Conservation (phyloP, 2,797 vertebrate genomes). For the Esox lucius region DNA sequence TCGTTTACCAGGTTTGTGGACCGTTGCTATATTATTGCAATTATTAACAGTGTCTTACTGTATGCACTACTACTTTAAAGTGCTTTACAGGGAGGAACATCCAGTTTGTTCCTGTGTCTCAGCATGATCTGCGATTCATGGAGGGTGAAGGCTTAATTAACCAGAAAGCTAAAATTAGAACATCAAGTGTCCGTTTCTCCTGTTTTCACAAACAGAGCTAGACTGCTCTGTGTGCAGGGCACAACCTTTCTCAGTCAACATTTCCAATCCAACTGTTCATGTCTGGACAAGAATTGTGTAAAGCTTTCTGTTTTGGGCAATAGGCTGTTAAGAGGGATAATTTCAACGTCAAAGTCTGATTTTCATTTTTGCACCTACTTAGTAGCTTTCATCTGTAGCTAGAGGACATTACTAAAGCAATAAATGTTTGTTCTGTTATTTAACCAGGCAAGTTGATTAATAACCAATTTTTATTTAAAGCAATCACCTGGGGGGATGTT, state of each 20-base stretch:
- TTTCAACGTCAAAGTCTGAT: background rate
- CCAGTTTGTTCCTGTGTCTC: background rate
- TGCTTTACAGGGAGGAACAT: background rate
- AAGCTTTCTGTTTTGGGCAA: background rate
- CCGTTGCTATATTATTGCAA: too few relatives aligned
- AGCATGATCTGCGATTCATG: background rate
- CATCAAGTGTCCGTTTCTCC: conserved; percentile 9
- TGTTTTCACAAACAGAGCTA: conserved; percentile 5
- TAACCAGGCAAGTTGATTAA: too few relatives aligned
- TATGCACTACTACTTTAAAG: background rate
- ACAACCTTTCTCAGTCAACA: background rate
- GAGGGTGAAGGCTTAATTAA: conserved; percentile 11
- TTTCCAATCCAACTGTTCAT: conserved; percentile 1
- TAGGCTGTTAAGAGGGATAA: background rate
- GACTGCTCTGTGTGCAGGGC: background rate
- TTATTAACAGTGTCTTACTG: background rate
- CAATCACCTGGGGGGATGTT: too few relatives aligned
- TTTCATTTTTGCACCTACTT: background rate
- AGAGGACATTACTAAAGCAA: background rate
- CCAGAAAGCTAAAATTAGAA: conserved; percentile 11
- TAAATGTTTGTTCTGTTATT: too few relatives aligned
- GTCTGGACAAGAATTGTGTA: background rate
- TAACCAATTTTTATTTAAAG: too few relatives aligned
- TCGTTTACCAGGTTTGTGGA: too few relatives aligned
- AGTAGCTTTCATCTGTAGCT: background rate